Evolutionary conservation across 1,140 invertebrate species (phyloP).

Genomic region (Atta texana): DNA sequence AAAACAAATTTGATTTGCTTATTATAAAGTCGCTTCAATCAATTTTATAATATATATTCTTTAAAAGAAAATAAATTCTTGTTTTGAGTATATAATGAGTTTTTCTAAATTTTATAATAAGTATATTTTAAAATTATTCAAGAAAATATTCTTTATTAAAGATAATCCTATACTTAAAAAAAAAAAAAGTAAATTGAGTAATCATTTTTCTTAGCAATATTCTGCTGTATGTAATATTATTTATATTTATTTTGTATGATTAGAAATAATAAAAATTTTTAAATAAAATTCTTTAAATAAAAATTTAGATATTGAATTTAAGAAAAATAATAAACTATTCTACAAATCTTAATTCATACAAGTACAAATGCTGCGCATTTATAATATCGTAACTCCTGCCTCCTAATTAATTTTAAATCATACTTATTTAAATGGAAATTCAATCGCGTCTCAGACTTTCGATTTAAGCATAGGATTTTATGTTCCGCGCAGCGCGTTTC

Average conservation of each 20-base stretch:
- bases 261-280: background rate
- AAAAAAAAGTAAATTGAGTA: no score
- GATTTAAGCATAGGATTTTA: constrained; percentile 22
- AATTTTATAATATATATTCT: no score
- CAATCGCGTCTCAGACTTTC: background rate
- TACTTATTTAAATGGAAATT: constrained; percentile 12
- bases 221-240: background rate
- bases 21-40: no score
- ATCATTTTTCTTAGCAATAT: no score
- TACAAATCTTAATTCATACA: background rate
- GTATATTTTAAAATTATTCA: no score
- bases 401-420: constrained; percentile 31
- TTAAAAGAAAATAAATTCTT: no score
- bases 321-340: background rate
- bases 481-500: background rate
- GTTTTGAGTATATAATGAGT: no score
- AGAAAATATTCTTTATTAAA: no score
- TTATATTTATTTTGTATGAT: background rate
- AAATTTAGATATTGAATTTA: background rate
- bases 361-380: background rate
- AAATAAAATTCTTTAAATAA: background rate
- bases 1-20: no score
- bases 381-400: background rate
- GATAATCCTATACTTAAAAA: no score
- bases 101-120: no score